phyloP scores from a whole-genome alignment of 2,797 vertebrate species.

The Sebastes variabilis region DNA sequence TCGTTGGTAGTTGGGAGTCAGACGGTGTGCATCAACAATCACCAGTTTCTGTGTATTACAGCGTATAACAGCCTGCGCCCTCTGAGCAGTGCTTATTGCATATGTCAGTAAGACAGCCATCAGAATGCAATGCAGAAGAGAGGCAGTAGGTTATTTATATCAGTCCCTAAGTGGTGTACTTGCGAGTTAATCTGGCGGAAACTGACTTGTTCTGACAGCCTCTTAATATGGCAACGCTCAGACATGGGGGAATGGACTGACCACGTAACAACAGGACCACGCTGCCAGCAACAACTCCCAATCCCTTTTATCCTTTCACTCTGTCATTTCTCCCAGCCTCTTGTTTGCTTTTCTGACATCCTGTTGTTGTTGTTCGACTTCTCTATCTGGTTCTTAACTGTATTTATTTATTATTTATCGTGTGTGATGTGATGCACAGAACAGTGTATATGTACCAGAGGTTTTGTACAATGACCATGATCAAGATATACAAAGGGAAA shows the following conservation, averaged over 20 bases:
- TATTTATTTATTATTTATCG: background rate
- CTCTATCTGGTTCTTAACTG: background rate
- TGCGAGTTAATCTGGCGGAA: constrained; percentile 62
- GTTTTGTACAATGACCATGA: background rate
- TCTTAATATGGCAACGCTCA: constrained; percentile 67
- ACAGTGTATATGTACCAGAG: background rate
- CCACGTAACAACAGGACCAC: constrained; percentile 40
- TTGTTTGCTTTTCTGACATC: constrained; percentile 5
- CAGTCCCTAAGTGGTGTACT: constrained; percentile 47
- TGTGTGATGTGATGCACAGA: background rate
- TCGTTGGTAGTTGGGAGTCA: background rate
- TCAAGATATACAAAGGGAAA: background rate
- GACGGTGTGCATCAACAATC: background rate
- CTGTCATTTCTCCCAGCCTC: constrained; percentile 1
- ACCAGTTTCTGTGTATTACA: background rate
- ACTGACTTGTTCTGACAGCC: constrained; percentile 63
- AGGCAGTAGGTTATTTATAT: constrained; percentile 51
- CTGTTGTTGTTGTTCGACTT: background rate
- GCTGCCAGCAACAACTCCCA: constrained; percentile 27
- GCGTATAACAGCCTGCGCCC: background rate
- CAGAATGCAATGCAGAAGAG: constrained; percentile 28
- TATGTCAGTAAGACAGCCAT: constrained; percentile 29
- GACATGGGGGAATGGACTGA: constrained; percentile 48
- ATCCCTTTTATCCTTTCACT: constrained; percentile 15
- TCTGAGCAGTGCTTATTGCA: background rate